A percentile compares a stretch with the other conserved stretches of the same genome.
These are phyloP conservation scores for Hypocryptadius cinnamomeus DNA, from an alignment of 2,113 vertebrate species.

Conservation along the genomic window DNA sequence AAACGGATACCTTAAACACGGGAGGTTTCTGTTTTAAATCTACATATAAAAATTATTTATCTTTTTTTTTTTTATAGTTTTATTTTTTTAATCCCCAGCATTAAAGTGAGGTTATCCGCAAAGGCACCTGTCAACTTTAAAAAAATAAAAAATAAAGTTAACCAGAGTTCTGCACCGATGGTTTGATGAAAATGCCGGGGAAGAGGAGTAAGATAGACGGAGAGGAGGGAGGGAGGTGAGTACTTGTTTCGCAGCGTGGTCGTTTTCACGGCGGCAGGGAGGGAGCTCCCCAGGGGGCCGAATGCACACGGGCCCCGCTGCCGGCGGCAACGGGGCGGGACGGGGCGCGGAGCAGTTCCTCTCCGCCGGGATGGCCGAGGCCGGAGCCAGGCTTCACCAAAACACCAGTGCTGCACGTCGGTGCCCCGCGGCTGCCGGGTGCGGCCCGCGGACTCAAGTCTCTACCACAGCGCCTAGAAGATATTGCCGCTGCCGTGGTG, in stretches of 20 bases:
- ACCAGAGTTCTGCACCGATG: slow-evolving; percentile 80
- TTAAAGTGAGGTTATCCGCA: slow-evolving; percentile 92
- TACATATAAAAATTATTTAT: slow-evolving; percentile 79
- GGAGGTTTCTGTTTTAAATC: slow-evolving; percentile 57
- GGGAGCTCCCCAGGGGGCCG: not conserved
- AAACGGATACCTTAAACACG: slow-evolving; percentile 67
- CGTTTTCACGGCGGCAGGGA: not conserved
- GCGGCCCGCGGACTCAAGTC: not conserved
- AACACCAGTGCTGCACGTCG: not conserved
- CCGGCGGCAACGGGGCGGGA: not conserved
- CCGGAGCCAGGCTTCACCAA: not conserved
- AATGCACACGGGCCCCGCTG: not conserved
- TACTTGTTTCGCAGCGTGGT: not conserved
- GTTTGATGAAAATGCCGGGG: slow-evolving; percentile 46
- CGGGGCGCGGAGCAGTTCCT: not conserved
- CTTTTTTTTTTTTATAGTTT: not conserved
- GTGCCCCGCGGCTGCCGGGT: not conserved
- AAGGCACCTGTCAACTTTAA: slow-evolving; percentile 89
- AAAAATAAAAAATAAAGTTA: slow-evolving; percentile 81
- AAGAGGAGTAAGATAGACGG: not conserved
- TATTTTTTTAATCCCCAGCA: slow-evolving; percentile 59
- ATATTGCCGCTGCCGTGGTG: slow-evolving; percentile 78
- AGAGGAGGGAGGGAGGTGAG: not conserved
- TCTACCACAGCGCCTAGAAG: slow-evolving; percentile 72
- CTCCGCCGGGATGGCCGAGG: not conserved